Percentiles rank a stretch among this genome's conserved stretches.
These are phyloP conservation scores for Machimus atricapillus DNA, from an alignment of 2,888 invertebrate species.

Conservation along the genomic window DNA sequence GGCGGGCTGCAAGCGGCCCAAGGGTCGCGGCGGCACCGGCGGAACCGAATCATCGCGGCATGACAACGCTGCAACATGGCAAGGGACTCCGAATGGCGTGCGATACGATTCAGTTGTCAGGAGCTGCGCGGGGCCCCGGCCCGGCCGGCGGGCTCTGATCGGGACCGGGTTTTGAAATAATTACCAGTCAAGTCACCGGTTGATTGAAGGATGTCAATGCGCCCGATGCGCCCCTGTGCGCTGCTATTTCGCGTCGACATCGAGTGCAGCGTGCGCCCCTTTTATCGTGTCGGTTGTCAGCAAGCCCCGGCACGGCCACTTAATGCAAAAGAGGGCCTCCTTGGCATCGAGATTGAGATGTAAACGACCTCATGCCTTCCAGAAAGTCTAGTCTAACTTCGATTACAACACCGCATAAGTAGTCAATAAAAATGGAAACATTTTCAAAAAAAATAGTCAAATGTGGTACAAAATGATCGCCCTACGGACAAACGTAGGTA, in stretches of 20 bases:
- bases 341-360: not conserved
- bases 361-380: not conserved
- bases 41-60: constrained; percentile 15
- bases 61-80: constrained; percentile 19
- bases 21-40: not conserved
- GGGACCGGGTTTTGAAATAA: constrained; percentile 19
- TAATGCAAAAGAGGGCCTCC: not conserved
- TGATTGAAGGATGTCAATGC: constrained; percentile 42
- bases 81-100: constrained; percentile 26
- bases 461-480: no score
- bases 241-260: not conserved
- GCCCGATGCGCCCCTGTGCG: not conserved
- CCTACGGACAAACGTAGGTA: no score
- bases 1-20: not conserved
- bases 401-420: no score
- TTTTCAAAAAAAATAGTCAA: no score
- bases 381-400: not conserved
- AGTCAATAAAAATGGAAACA: no score
- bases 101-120: constrained; percentile 42
- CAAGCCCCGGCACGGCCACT: not conserved
- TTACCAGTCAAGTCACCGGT: constrained; percentile 7
- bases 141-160: not conserved
- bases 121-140: not conserved
- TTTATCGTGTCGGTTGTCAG: not conserved
- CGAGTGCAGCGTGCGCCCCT: not conserved